Percentiles rank a stretch among this genome's conserved stretches.
Evolutionary conservation across 1,140 invertebrate genomes (phyloP).

Genomic region (Carposina sasakii): DNA sequence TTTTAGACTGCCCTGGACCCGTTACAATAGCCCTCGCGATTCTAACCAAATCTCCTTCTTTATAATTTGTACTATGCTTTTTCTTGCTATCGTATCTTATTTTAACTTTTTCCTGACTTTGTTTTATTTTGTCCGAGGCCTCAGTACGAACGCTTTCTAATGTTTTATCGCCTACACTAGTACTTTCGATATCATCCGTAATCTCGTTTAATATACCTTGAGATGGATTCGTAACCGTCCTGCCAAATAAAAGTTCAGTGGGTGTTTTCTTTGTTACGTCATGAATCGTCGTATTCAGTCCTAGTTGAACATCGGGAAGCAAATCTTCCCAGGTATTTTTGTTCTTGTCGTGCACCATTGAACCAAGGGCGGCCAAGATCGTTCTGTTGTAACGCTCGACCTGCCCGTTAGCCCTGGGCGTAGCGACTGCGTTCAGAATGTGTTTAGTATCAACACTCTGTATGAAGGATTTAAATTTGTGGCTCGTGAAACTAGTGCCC

Average conservation of each 20-base stretch:
- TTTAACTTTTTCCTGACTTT: constrained; percentile 3
- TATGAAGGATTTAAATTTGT: constrained; percentile 1
- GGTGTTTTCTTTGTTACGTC: constrained; percentile 9
- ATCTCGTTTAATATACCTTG: constrained; percentile 7
- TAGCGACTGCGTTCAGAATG: constrained; percentile 3
- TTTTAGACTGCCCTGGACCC: neutral
- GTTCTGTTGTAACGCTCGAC: constrained; percentile 6
- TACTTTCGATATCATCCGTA: neutral
- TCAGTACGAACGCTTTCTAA: neutral
- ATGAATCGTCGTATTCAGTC: constrained; percentile 5
- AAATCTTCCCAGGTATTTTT: constrained; percentile 4
- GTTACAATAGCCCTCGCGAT: too few species aligned
- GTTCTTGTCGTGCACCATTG: constrained; percentile 3
- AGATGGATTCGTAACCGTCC: too few species aligned
- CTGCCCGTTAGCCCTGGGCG: constrained; percentile 8
- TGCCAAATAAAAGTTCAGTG: constrained; percentile 2
- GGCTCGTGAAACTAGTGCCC: constrained; percentile 3
- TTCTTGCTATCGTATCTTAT: neutral
- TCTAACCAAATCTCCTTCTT: too few species aligned
- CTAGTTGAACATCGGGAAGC: constrained; percentile 2
- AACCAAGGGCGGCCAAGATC: constrained; percentile 5
- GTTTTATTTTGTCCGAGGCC: neutral
- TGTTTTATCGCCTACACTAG: neutral
- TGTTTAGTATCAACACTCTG: neutral
- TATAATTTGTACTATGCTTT: too few species aligned